phyloP scores from a whole-genome alignment of 2,888 invertebrate species.

The Drosophila phalerata region DNA sequence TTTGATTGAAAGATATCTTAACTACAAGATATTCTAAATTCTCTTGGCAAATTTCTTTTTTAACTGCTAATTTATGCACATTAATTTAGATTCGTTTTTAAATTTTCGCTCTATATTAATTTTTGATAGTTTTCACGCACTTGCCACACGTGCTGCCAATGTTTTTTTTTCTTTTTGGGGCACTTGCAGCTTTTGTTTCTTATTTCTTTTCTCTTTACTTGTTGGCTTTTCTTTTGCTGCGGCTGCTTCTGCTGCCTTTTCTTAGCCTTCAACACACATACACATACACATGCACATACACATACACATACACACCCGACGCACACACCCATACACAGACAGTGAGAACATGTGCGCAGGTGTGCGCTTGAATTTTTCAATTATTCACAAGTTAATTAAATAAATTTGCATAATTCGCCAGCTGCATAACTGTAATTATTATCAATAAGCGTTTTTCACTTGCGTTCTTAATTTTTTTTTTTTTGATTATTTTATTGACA shows the following conservation, averaged over 20 bases:
- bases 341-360: conserved; percentile 73
- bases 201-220: conserved; percentile 62
- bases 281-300: conserved; percentile 36
- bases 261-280: conserved; percentile 76
- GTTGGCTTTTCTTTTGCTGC: conserved; percentile 70
- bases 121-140: conserved; percentile 23
- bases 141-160: conserved; percentile 54
- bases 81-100: neutral
- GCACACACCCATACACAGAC: conserved; percentile 29
- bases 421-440: conserved; percentile 12
- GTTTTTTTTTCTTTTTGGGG: conserved; percentile 42
- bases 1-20: neutral
- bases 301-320: conserved; percentile 17
- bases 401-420: conserved; percentile 51
- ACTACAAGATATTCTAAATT: neutral
- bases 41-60: neutral
- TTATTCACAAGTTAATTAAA: conserved; percentile 65
- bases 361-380: conserved; percentile 76
- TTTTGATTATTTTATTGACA: conserved; percentile 26
- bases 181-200: conserved; percentile 51
- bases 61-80: neutral
- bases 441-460: conserved; percentile 5
- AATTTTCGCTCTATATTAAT: neutral
- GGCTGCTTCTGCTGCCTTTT: conserved; percentile 35
- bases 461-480: neutral